These are phyloP conservation scores for Pogonophryne albipinna DNA, from an alignment of 2,797 vertebrate species.

Conservation along the genomic window DNA sequence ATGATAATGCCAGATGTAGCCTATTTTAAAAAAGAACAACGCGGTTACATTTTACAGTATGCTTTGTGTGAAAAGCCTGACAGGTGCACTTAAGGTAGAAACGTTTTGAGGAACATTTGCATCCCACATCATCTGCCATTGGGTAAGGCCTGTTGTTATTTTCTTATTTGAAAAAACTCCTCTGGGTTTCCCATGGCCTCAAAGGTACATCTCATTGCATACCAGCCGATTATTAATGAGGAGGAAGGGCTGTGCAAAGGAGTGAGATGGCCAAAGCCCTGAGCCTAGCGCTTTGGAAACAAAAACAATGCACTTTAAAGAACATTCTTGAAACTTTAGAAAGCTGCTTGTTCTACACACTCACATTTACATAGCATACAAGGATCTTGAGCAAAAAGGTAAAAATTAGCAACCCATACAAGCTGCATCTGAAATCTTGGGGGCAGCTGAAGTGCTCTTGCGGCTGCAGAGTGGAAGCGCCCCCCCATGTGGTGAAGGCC, in stretches of 20 bases:
- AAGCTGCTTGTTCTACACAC: conserved; percentile 75
- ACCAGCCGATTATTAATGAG: conserved; percentile 82
- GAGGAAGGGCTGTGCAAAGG: conserved; percentile 74
- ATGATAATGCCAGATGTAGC: conserved; percentile 60
- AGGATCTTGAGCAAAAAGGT: conserved; percentile 62
- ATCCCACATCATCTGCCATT: conserved; percentile 67
- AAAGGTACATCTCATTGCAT: conserved; percentile 77
- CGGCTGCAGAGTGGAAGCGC: conserved; percentile 67
- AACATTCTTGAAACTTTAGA: conserved; percentile 69
- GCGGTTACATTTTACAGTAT: conserved; percentile 40
- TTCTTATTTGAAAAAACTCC: conserved; percentile 24
- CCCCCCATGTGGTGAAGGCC: conserved; percentile 74
- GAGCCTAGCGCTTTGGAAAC: conserved; percentile 74
- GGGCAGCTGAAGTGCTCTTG: conserved; percentile 82
- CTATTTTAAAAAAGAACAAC: conserved; percentile 40
- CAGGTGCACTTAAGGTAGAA: conserved; percentile 37
- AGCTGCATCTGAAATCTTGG: conserved; percentile 73
- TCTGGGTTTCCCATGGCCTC: conserved; percentile 86
- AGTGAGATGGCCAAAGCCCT: conserved; percentile 64
- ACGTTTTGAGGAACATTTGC: conserved; percentile 54
- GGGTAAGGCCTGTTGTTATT: conserved; percentile 68
- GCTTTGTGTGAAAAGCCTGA: conserved; percentile 30
- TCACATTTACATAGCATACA: conserved; percentile 81
- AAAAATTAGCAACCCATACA: conserved; percentile 75
- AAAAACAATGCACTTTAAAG: conserved; percentile 84